Conservation (phyloP, 2,797 vertebrate species). For the Limosa lapponica region DNA sequence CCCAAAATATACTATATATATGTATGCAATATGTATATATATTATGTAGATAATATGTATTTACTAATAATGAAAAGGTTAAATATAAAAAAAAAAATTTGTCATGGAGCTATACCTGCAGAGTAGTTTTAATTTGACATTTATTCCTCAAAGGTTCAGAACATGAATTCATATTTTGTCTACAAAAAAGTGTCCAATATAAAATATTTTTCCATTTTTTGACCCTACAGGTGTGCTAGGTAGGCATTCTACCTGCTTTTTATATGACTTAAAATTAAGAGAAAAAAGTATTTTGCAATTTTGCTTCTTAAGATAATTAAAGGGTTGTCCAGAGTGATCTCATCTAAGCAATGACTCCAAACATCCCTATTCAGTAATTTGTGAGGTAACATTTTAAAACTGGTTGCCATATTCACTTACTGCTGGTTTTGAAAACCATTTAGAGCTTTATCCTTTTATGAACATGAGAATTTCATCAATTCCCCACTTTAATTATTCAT, state of each 20-base stretch:
- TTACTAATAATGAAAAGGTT: not conserved
- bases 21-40: not conserved
- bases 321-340: not conserved
- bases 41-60: not conserved
- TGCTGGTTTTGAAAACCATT: not conserved
- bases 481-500: not conserved
- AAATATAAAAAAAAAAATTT: not conserved
- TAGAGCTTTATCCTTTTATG: not conserved
- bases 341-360: not conserved
- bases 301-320: not conserved
- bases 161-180: not conserved
- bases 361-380: not conserved
- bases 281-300: not conserved
- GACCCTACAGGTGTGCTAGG: not conserved
- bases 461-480: not conserved
- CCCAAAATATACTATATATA: rapidly evolving
- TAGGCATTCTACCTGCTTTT: not conserved
- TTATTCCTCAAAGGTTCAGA: not conserved
- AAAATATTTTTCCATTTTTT: not conserved
- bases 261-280: not conserved
- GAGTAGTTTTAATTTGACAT: not conserved
- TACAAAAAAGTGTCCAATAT: not conserved
- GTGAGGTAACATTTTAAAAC: not conserved
- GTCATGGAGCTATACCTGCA: not conserved
- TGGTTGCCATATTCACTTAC: not conserved